Base-by-base conservation (phyloP, 2,888 invertebrate genomes). In the Apotomis betuletana region DNA sequence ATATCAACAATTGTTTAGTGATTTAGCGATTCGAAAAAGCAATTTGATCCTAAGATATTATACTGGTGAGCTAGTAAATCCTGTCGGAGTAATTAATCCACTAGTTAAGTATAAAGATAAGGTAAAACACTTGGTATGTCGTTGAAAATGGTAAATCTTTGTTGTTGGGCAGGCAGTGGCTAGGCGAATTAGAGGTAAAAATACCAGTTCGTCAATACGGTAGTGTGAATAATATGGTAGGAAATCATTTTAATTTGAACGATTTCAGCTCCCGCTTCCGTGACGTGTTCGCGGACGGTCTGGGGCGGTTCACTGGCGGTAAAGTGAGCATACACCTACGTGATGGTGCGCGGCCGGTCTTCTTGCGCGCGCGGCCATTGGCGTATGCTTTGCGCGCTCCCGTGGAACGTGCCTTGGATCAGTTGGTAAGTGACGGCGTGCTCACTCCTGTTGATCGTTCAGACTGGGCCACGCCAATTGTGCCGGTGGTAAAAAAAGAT, bases 281-380 rank as follows among this genome's bases (percentile, higher is more conserved):
- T 74, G 54, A 75, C 3, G 76, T 75, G 57, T 75, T 74, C 41
- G 58, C 60, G 54, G 75, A 75, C 3, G 75, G 75, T 36, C 59
- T 76, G 55, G 77, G 76, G 0, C 65, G 76, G 27, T 77, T 62
- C 73, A 75, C 75, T 5, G 76, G 77, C 6, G 74, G 72, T 6
- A 10, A 49, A 55, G 75, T 75, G 58, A 57, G 69, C 58, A 57
- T 73, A 12, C 73, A 69, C 58, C 15, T 73, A 61, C 69, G 73
- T 5, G 54, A 61, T 44, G 74, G 74, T n/a, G 74, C 67, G 70
- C 74, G 58, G 59, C 70, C 70, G 13, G 74, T 70, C 67, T 70
- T 67, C 67, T 5, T 73, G 74, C 65, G 75, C 51, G 51, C 51
- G n/a, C 51, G 10, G 9, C n/a, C 12, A 10, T 10, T 51, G 44